Percentiles rank a stretch among this genome's conserved stretches.
Conservation (phyloP, 1,140 invertebrate genomes). For the Ganaspis sp. region DNA sequence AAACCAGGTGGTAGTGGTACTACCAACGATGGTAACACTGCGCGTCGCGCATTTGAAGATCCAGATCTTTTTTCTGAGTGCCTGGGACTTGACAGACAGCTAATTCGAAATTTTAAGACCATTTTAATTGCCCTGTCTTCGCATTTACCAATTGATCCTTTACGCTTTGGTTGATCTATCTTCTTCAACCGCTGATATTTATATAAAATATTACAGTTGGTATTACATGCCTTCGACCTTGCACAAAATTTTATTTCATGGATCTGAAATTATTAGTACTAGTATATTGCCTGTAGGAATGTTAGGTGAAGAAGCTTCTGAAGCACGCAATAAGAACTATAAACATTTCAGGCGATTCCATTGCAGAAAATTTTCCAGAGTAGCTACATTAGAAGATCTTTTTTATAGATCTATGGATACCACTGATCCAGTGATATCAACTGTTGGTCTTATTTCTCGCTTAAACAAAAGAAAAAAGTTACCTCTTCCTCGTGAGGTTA, state of each 20-base stretch:
- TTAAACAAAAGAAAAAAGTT: no score
- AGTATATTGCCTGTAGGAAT: slow-evolving; percentile 43
- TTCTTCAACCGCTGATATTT: slow-evolving; percentile 39
- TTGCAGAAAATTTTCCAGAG: no score
- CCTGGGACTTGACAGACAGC: background rate
- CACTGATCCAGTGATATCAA: no score
- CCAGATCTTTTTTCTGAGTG: background rate
- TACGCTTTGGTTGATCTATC: no score
- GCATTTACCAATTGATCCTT: no score
- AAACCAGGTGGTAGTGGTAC: background rate
- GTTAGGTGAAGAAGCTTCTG: no score
- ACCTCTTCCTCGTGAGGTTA: background rate
- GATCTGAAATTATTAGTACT: slow-evolving; percentile 48
- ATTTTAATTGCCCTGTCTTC: background rate
- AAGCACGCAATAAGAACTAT: no score
- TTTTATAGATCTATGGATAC: no score
- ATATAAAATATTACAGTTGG: slow-evolving; percentile 53
- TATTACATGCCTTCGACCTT: slow-evolving; percentile 52
- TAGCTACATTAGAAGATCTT: no score
- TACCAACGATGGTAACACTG: background rate
- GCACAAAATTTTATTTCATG: slow-evolving; percentile 60
- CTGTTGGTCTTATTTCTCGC: no score
- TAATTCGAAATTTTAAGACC: background rate
- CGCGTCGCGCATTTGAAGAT: background rate
- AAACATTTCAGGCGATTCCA: no score